Conservation (phyloP, 2,113 vertebrate species). For the Cololabis saira region DNA sequence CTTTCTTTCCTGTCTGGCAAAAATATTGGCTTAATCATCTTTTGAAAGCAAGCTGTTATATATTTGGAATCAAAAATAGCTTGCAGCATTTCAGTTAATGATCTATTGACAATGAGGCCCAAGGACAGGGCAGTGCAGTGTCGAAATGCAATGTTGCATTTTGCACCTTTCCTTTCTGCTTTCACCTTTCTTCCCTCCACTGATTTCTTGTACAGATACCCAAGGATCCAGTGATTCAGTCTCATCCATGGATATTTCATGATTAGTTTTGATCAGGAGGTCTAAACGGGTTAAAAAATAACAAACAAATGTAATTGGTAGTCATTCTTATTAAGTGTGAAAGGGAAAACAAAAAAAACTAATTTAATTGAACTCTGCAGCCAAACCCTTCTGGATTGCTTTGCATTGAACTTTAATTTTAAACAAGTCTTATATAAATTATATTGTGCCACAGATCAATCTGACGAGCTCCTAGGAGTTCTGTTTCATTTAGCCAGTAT, state of each 20-base stretch:
- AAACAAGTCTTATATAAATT: constrained; percentile 8
- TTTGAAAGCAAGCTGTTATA: neutral
- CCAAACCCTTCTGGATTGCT: neutral
- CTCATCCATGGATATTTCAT: constrained; percentile 16
- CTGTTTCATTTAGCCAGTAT: constrained; percentile 1
- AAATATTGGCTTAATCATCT: constrained; percentile 5
- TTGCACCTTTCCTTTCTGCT: neutral
- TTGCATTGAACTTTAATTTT: neutral
- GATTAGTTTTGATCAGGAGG: constrained; percentile 17
- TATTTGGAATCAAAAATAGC: constrained; percentile 8
- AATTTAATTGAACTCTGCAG: constrained; percentile 11
- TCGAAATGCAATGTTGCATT: neutral
- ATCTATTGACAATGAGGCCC: constrained; percentile 10
- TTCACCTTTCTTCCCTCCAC: constrained; percentile 4
- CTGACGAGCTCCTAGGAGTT: neutral
- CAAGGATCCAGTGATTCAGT: constrained; percentile 9
- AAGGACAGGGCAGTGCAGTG: constrained; percentile 5
- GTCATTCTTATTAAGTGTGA: neutral
- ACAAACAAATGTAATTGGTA: neutral
- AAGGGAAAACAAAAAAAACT: neutral
- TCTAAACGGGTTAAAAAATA: neutral
- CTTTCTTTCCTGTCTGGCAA: constrained; percentile 33
- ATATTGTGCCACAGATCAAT: constrained; percentile 1
- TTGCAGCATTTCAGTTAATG: neutral
- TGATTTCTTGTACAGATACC: neutral